phyloP scores from a whole-genome alignment of 2,888 invertebrate species.

The Zaprionus lineosus region DNA sequence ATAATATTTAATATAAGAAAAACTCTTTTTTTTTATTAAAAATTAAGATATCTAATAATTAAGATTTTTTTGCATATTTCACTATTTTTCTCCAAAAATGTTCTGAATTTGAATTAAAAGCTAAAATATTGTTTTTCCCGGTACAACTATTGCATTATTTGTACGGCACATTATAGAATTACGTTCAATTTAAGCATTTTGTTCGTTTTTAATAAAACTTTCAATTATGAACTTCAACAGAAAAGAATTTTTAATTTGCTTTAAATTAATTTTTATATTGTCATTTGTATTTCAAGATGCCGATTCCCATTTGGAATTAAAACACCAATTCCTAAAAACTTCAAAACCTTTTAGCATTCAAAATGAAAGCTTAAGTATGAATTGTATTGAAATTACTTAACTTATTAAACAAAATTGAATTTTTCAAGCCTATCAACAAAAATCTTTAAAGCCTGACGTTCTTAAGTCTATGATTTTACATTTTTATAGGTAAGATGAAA shows the following conservation, averaged over 20 bases:
- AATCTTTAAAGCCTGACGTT: slow-evolving; percentile 43
- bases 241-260: too few species aligned
- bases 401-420: neutral
- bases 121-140: too few species aligned
- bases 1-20: too few species aligned
- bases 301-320: slow-evolving; percentile 25
- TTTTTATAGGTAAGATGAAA: slow-evolving; percentile 53
- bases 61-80: too few species aligned
- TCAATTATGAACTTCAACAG: too few species aligned
- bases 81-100: too few species aligned
- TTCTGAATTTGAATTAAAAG: too few species aligned
- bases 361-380: slow-evolving; percentile 48
- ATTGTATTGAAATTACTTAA: neutral
- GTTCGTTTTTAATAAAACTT: too few species aligned
- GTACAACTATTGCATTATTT: too few species aligned
- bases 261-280: neutral
- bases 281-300: neutral
- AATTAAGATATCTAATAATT: too few species aligned
- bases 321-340: slow-evolving; percentile 24
- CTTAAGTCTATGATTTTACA: slow-evolving; percentile 51
- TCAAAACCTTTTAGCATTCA: neutral
- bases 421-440: slow-evolving; percentile 29
- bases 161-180: too few species aligned
- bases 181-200: too few species aligned
- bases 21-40: neutral